These are phyloP conservation scores for Furcifer pardalis DNA, from an alignment of 2,797 vertebrate genomes.

Conservation along the genomic window DNA sequence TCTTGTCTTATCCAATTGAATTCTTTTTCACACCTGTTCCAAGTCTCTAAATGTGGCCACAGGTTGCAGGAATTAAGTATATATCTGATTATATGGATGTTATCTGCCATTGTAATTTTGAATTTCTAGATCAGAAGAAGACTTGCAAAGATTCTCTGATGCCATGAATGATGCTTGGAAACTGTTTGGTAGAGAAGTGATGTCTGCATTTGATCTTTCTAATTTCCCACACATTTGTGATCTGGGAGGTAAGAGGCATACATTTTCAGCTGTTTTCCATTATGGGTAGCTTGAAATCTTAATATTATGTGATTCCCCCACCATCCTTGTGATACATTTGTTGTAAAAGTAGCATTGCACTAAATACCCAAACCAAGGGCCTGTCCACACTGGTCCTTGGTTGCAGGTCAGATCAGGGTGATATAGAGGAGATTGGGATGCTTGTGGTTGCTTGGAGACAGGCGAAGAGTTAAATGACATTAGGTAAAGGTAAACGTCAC, in stretches of 20 bases:
- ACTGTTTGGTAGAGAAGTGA: slow-evolving; percentile 78
- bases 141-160: slow-evolving; percentile 83
- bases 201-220: slow-evolving; percentile 80
- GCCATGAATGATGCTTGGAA: slow-evolving; percentile 86
- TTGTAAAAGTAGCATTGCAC: neutral
- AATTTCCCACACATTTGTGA: slow-evolving; percentile 80
- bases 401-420: too few relatives aligned
- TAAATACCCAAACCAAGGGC: too few relatives aligned
- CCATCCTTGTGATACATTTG: neutral
- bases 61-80: too few relatives aligned
- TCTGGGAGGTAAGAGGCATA: slow-evolving; percentile 76
- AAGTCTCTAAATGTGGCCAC: too few relatives aligned
- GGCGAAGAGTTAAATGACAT: too few relatives aligned
- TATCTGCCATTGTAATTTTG: neutral
- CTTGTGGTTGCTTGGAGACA: too few relatives aligned
- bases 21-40: too few relatives aligned
- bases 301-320: neutral
- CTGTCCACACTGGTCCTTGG: too few relatives aligned
- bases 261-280: neutral
- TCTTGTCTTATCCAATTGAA: too few relatives aligned
- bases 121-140: slow-evolving; percentile 79
- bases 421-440: too few relatives aligned
- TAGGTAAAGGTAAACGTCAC: too few relatives aligned
- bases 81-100: too few relatives aligned
- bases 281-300: neutral